phyloP scores from a whole-genome alignment of 2,888 invertebrate species.

The Pollenia labialis region DNA sequence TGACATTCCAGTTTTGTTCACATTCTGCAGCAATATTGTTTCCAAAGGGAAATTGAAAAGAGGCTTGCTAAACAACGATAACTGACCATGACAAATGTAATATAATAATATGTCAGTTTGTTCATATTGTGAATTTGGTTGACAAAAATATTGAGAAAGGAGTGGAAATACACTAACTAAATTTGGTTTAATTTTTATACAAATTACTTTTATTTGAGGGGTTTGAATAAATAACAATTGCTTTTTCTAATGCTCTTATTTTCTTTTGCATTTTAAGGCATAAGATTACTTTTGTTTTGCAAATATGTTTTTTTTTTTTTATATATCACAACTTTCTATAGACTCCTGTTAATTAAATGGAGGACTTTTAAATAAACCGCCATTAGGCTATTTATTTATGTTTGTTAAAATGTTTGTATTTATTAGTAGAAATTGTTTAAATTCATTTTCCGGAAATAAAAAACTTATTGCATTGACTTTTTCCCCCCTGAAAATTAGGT shows the following conservation, averaged over 20 bases:
- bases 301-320: conserved; percentile 21
- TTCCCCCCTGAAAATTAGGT: background rate
- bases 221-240: background rate
- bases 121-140: background rate
- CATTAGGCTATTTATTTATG: conserved; percentile 54
- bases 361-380: conserved; percentile 34
- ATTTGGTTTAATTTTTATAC: background rate
- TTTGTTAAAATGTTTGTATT: conserved; percentile 74
- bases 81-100: conserved; percentile 61
- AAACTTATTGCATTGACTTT: background rate
- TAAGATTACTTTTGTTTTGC: conserved; percentile 8
- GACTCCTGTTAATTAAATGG: conserved; percentile 30
- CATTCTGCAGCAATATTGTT: background rate
- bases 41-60: background rate
- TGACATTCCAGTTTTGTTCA: background rate
- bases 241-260: too few species aligned
- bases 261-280: background rate
- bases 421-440: conserved; percentile 82
- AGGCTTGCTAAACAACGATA: conserved; percentile 7
- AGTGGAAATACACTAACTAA: background rate
- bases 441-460: conserved; percentile 72
- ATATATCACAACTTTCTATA: background rate
- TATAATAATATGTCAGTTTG: background rate
- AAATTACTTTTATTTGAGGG: conserved; percentile 43
- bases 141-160: conserved; percentile 2